Evolutionary conservation across 2,888 invertebrate genomes (phyloP).

Genomic region (Lochmaea capreae): DNA sequence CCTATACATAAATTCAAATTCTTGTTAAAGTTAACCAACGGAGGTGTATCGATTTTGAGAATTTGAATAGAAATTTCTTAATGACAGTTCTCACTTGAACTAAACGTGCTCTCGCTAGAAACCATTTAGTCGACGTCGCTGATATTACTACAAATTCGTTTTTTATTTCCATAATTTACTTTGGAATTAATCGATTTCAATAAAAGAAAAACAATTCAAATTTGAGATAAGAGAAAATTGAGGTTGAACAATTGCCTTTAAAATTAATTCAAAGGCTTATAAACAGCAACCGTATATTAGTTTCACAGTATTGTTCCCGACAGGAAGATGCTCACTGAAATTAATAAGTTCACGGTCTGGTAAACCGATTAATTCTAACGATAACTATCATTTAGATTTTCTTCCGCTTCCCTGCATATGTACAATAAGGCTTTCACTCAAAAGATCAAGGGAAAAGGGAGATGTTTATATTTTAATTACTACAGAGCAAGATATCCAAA

Average conservation of each 20-base stretch:
- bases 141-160: too few relatives aligned
- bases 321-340: not conserved
- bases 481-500: not conserved
- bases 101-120: too few relatives aligned
- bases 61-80: too few relatives aligned
- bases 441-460: not conserved
- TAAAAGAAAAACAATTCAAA: too few relatives aligned
- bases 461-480: not conserved
- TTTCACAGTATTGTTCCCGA: not conserved
- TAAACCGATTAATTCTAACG: not conserved
- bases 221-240: too few relatives aligned
- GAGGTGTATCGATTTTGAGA: too few relatives aligned
- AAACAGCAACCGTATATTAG: not conserved
- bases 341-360: conserved; percentile 7
- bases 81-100: too few relatives aligned
- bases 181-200: too few relatives aligned
- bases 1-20: too few relatives aligned
- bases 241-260: not conserved
- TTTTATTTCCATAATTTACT: too few relatives aligned
- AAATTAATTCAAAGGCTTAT: not conserved
- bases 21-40: too few relatives aligned
- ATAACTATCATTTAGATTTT: conserved; percentile 2
- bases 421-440: not conserved
- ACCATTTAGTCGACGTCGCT: too few relatives aligned
- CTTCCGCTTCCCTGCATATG: not conserved